A percentile compares a stretch with the other conserved stretches of the same genome.
These are phyloP conservation scores for Drosophila teissieri DNA, from an alignment of 1,140 invertebrate genomes.

Conservation along the genomic window DNA sequence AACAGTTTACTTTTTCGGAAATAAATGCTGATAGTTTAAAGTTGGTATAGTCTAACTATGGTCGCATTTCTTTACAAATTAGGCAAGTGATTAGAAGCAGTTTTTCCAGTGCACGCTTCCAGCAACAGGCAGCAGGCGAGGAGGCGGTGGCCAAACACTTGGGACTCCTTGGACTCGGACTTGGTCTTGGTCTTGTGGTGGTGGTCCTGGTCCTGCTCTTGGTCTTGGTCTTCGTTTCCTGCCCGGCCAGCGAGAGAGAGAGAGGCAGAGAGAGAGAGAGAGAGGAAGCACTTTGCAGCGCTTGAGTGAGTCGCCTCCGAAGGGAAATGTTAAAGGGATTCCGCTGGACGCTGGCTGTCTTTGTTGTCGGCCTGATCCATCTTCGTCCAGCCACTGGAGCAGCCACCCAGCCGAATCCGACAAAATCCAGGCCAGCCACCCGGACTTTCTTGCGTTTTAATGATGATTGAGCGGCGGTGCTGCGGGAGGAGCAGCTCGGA, in stretches of 20 bases:
- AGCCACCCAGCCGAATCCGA: background rate
- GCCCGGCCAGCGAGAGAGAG: conserved; percentile 20
- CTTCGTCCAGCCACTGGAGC: background rate
- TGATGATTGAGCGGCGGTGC: conserved; percentile 69
- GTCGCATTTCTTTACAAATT: too few species aligned
- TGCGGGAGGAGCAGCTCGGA: background rate
- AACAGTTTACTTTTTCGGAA: too few species aligned
- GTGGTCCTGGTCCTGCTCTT: conserved; percentile 3
- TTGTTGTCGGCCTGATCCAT: background rate
- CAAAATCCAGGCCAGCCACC: background rate
- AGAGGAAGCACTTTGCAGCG: conserved; percentile 77
- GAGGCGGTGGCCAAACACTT: background rate
- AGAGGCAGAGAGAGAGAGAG: conserved; percentile 51
- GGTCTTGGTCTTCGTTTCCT: conserved; percentile 12
- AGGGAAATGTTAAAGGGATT: conserved; percentile 56
- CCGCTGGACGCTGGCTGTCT: conserved; percentile 32
- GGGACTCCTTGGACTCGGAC: conserved; percentile 7
- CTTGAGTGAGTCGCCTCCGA: conserved; percentile 68
- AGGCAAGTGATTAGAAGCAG: background rate
- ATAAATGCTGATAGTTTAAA: too few species aligned
- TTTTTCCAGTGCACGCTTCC: background rate
- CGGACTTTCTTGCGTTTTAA: conserved; percentile 48
- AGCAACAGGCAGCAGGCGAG: conserved; percentile 3
- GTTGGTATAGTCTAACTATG: too few species aligned
- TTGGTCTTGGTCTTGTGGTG: background rate